phyloP scores from a whole-genome alignment of 2,888 invertebrate genomes.

The Tuta absoluta region DNA sequence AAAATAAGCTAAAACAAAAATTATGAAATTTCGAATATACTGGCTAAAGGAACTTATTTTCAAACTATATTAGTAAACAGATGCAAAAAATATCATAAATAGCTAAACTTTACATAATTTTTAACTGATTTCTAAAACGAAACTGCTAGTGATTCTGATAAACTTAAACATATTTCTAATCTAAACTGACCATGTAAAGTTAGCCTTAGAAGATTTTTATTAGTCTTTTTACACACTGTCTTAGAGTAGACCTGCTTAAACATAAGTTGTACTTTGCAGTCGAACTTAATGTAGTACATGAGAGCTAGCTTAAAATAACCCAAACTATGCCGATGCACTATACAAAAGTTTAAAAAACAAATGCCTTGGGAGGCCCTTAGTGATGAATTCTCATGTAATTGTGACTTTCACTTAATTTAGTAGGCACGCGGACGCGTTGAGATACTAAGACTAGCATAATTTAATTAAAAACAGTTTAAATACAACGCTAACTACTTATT shows the following conservation, averaged over 20 bases:
- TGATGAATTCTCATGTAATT: slow-evolving; percentile 15
- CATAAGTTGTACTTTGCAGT: slow-evolving; percentile 23
- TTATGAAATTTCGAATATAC: not conserved
- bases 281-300: slow-evolving; percentile 37
- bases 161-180: slow-evolving; percentile 10
- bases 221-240: slow-evolving; percentile 16
- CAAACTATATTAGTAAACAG: slow-evolving; percentile 3
- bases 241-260: slow-evolving; percentile 14
- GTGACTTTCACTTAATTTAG: slow-evolving; percentile 30
- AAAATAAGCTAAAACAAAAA: slow-evolving; percentile 10
- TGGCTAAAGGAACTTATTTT: slow-evolving; percentile 10
- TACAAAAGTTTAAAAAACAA: slow-evolving; percentile 68
- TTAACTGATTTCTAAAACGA: slow-evolving; percentile 17
- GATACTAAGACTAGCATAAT: slow-evolving; percentile 46
- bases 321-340: slow-evolving; percentile 64
- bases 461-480: slow-evolving; percentile 21
- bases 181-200: slow-evolving; percentile 14
- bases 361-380: slow-evolving; percentile 57
- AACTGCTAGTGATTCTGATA: slow-evolving; percentile 9
- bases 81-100: not conserved
- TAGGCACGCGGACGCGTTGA: slow-evolving; percentile 33
- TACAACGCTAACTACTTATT: slow-evolving; percentile 8
- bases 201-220: slow-evolving; percentile 4
- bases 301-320: slow-evolving; percentile 58
- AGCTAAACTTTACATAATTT: slow-evolving; percentile 2